Percentiles rank a stretch among this genome's conserved stretches.
phyloP scores from a whole-genome alignment of 2,113 vertebrate genomes.

The Motacilla tschutschensis region DNA sequence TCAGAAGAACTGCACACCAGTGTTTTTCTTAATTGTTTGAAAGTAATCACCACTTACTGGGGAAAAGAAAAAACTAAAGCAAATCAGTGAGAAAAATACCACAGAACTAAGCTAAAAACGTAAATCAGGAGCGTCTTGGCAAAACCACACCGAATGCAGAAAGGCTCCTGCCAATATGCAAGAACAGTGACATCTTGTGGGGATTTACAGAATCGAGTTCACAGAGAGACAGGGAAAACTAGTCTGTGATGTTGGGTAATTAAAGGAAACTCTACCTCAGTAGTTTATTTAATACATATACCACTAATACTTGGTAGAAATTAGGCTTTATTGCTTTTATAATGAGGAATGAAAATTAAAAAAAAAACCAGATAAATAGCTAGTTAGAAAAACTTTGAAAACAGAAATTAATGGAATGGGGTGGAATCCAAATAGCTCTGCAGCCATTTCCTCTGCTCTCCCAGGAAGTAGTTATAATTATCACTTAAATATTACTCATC shows the following conservation, averaged over 20 bases:
- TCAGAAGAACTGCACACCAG: not conserved
- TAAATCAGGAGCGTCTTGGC: not conserved
- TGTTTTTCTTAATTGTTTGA: not conserved
- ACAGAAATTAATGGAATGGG: conserved; percentile 15
- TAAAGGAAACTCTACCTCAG: conserved; percentile 1
- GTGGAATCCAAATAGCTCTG: conserved; percentile 14
- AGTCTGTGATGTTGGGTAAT: not conserved
- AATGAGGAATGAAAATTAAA: conserved; percentile 44
- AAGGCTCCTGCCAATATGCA: not conserved
- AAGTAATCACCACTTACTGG: not conserved
- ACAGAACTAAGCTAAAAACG: not conserved
- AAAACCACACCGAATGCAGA: not conserved
- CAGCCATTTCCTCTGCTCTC: conserved; percentile 37
- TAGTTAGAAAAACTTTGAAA: conserved; percentile 17
- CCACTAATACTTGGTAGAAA: conserved; percentile 62
- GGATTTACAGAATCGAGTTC: not conserved
- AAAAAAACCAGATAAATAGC: conserved; percentile 4
- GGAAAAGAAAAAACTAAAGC: not conserved
- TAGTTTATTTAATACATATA: conserved; percentile 45
- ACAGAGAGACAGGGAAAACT: not conserved
- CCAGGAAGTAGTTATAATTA: conserved; percentile 44
- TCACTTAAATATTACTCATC: not conserved
- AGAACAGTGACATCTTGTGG: conserved; percentile 64
- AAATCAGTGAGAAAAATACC: not conserved
- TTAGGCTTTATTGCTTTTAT: conserved; percentile 74